Conservation (phyloP, 1,140 invertebrate genomes). For the Drosophila simulans region DNA sequence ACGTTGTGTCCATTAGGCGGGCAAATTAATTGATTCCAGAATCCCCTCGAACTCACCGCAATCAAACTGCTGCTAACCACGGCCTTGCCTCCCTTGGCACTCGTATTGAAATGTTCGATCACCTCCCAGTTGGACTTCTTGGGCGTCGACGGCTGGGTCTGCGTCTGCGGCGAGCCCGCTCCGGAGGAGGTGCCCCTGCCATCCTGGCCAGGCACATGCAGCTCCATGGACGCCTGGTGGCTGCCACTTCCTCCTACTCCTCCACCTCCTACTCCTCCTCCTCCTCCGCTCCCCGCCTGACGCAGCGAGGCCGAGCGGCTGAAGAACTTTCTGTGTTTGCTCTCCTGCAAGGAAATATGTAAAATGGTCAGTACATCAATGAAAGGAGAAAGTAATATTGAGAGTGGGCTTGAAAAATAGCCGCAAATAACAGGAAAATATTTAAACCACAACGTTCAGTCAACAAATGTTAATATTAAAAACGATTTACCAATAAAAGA, state of each 20-base stretch:
- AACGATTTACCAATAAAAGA: no score
- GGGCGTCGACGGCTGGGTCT: conserved; percentile 87
- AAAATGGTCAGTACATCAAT: not conserved
- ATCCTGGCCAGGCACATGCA: conserved; percentile 73
- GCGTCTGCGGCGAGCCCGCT: conserved; percentile 72
- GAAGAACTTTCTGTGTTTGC: conserved; percentile 73
- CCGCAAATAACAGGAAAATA: not conserved
- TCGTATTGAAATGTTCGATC: conserved; percentile 91
- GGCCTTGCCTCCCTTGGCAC: conserved; percentile 84
- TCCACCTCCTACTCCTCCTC: no score
- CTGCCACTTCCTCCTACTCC: conserved; percentile 32
- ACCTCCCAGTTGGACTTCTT: conserved; percentile 95
- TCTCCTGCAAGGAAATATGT: conserved; percentile 27
- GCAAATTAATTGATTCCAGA: conserved; percentile 75
- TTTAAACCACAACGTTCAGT: not conserved
- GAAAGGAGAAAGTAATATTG: not conserved
- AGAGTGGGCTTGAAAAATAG: not conserved
- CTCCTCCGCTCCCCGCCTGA: conserved; percentile 49
- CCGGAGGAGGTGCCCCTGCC: conserved; percentile 28
- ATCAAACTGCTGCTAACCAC: conserved; percentile 86
- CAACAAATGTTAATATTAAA: not conserved
- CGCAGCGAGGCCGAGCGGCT: conserved; percentile 83
- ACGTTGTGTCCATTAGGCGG: conserved; percentile 64
- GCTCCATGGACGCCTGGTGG: conserved; percentile 72
- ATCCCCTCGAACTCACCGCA: conserved; percentile 85